A percentile compares a stretch with the other conserved stretches of the same genome.
Evolutionary conservation across 2,113 vertebrate genomes (phyloP).

Genomic region (Ia io): DNA sequence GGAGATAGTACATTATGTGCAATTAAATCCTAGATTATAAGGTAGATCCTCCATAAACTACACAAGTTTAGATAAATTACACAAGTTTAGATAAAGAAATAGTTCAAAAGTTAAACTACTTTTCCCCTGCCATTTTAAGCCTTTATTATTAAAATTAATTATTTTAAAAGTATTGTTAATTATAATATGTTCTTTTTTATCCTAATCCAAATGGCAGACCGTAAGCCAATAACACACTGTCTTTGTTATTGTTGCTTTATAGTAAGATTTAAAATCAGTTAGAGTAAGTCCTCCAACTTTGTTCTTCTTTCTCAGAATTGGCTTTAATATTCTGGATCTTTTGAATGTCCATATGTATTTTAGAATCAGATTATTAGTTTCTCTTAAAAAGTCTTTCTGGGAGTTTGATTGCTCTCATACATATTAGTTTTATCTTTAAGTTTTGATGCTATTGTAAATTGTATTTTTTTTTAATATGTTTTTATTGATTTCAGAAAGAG

Average conservation of each 20-base stretch:
- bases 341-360: neutral
- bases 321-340: neutral
- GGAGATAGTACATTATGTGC: neutral
- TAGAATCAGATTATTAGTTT: constrained; percentile 4
- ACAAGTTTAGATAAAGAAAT: neutral
- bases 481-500: too few relatives aligned
- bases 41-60: neutral
- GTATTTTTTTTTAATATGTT: neutral
- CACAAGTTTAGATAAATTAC: neutral
- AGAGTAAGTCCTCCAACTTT: neutral
- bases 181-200: neutral
- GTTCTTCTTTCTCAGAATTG: neutral
- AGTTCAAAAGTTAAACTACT: constrained; percentile 8
- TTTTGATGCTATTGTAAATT: constrained; percentile 11
- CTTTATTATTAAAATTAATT: constrained; percentile 24
- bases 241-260: neutral
- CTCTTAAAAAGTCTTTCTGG: neutral
- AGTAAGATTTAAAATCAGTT: neutral
- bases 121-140: neutral
- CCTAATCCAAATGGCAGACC: neutral
- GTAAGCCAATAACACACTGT: neutral
- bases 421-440: neutral
- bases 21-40: neutral
- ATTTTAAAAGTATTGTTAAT: constrained; percentile 7
- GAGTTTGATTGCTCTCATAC: neutral